phyloP scores from a whole-genome alignment of 2,113 vertebrate genomes.

The Cynopterus brachyotis region DNA sequence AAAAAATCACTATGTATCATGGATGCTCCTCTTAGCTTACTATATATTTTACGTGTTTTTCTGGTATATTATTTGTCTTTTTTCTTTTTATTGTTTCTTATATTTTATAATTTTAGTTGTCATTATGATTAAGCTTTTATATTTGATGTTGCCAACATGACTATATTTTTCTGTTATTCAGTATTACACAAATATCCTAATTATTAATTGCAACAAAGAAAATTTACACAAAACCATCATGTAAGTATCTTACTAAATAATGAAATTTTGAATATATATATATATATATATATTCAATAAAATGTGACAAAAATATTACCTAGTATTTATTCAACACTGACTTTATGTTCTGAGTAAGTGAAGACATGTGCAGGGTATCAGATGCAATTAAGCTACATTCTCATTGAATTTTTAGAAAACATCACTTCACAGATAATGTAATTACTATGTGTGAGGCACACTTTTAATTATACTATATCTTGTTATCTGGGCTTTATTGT shows the following conservation, averaged over 20 bases:
- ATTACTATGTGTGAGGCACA: background rate
- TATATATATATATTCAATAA: background rate
- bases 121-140: background rate
- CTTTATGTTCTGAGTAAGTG: background rate
- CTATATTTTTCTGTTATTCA: background rate
- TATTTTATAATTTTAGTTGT: background rate
- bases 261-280: background rate
- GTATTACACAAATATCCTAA: background rate
- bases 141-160: background rate
- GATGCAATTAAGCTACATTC: background rate
- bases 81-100: background rate
- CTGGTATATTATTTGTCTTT: background rate
- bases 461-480: constrained; percentile 43
- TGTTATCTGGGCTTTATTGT: background rate
- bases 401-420: background rate
- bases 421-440: background rate
- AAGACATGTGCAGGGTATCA: background rate
- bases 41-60: background rate
- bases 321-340: background rate
- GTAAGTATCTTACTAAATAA: background rate
- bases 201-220: background rate
- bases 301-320: background rate
- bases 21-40: background rate
- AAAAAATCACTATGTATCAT: background rate
- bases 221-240: background rate